Percentiles rank a stretch among this genome's conserved stretches.
phyloP scores from a whole-genome alignment of 2,113 vertebrate species.

The Rostratula benghalensis region DNA sequence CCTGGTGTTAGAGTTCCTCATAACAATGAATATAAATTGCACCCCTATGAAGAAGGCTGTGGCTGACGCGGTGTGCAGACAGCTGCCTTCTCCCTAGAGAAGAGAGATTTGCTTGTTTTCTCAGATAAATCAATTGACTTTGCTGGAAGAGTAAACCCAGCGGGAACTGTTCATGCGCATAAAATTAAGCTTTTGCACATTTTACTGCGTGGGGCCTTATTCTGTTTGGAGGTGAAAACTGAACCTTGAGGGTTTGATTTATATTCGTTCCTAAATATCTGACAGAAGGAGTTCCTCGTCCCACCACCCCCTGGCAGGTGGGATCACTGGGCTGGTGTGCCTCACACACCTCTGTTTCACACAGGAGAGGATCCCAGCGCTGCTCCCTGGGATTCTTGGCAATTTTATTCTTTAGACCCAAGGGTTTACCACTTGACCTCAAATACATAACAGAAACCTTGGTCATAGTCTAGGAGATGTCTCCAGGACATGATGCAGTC shows the following conservation, averaged over 20 bases:
- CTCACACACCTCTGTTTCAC: neutral
- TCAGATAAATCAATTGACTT: conserved; percentile 39
- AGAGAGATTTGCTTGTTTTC: neutral
- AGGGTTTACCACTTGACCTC: neutral
- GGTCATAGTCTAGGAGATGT: neutral
- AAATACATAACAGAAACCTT: neutral
- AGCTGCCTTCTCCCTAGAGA: neutral
- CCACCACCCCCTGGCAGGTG: neutral
- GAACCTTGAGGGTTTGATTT: neutral
- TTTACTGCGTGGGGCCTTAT: neutral
- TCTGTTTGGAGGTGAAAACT: neutral
- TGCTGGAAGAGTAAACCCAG: neutral
- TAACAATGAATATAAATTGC: neutral
- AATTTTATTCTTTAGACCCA: neutral
- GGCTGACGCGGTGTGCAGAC: neutral
- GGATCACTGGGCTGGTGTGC: neutral
- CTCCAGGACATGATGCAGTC: neutral
- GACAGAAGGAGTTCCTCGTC: neutral
- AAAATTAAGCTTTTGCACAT: neutral
- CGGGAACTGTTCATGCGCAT: neutral
- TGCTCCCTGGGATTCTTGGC: neutral
- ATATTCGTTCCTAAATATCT: neutral
- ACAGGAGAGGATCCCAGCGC: neutral
- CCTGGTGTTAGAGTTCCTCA: neutral
- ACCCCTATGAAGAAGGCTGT: neutral